Evolutionary conservation across 2,797 vertebrate genomes (phyloP).

Genomic region (Syncerus caffer): DNA sequence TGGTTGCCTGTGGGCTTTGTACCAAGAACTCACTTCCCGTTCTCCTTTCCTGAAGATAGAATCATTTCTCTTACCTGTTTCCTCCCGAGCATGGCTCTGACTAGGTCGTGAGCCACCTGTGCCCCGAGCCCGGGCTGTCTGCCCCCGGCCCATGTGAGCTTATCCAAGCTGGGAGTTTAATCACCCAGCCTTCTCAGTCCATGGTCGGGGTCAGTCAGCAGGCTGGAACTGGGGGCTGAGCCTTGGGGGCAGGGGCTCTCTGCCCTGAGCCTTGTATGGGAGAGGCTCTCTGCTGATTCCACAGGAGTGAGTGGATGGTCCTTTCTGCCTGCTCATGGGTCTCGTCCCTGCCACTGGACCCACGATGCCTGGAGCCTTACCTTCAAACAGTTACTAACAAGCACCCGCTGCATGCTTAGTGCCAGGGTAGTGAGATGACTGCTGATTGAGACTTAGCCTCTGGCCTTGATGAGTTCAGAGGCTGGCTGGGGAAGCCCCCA

Average conservation of each 20-base stretch:
- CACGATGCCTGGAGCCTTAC: neutral
- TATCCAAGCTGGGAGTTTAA: neutral
- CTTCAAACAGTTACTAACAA: neutral
- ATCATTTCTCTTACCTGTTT: neutral
- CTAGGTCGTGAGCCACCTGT: neutral
- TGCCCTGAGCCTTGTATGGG: neutral
- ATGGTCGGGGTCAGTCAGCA: neutral
- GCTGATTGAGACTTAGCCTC: neutral
- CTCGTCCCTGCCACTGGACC: neutral
- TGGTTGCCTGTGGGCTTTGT: neutral
- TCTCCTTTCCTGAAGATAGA: neutral
- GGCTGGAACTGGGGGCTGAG: neutral
- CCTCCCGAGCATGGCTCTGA: neutral
- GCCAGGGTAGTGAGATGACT: neutral
- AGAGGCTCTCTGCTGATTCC: neutral
- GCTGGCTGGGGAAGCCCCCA: neutral
- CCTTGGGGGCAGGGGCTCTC: rapidly evolving
- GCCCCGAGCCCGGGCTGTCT: neutral
- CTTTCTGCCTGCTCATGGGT: rapidly evolving
- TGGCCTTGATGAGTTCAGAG: neutral
- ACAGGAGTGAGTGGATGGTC: neutral
- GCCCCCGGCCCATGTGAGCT: neutral
- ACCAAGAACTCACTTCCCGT: neutral
- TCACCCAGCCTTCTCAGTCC: neutral
- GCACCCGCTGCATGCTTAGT: neutral